A percentile compares a stretch with the other conserved stretches of the same genome.
These are phyloP conservation scores for Acestrorhynchus altus DNA, from an alignment of 2,797 vertebrate species.

Conservation along the genomic window DNA sequence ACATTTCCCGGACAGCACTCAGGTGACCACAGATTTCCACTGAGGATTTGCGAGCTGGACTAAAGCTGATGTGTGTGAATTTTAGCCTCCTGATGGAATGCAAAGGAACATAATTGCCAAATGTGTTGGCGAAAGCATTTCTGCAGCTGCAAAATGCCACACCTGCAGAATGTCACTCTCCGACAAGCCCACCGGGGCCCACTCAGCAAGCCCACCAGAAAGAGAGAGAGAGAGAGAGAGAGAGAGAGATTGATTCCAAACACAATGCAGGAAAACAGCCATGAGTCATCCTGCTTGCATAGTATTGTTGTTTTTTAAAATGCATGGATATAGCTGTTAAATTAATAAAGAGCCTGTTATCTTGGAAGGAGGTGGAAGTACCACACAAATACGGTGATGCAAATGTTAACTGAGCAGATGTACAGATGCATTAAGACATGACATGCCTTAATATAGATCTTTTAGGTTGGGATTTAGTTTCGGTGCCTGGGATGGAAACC, in stretches of 20 bases:
- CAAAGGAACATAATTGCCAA: slow-evolving; percentile 35
- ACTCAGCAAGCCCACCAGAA: slow-evolving; percentile 18
- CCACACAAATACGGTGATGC: background rate
- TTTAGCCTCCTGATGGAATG: slow-evolving; percentile 44
- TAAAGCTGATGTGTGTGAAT: slow-evolving; percentile 54
- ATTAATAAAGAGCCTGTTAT: slow-evolving; percentile 25
- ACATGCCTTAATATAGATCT: slow-evolving; percentile 7
- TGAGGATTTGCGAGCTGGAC: slow-evolving; percentile 43
- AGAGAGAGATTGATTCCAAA: background rate
- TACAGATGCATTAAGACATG: background rate
- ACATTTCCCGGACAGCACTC: slow-evolving; percentile 8
- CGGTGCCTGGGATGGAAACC: background rate
- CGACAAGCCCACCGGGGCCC: slow-evolving; percentile 45
- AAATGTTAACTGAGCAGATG: slow-evolving; percentile 7
- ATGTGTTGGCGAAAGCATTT: slow-evolving; percentile 55
- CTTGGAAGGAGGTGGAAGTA: background rate
- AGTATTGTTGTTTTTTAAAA: slow-evolving; percentile 19
- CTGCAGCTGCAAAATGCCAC: slow-evolving; percentile 47
- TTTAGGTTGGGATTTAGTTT: background rate
- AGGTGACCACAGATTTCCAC: slow-evolving; percentile 16
- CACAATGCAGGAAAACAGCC: slow-evolving; percentile 6
- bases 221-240: slow-evolving; percentile 12
- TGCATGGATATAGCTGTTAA: slow-evolving; percentile 17
- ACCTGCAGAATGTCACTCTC: slow-evolving; percentile 51
- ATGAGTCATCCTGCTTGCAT: slow-evolving; percentile 19